Evolutionary conservation across 2,888 invertebrate species (phyloP).

Genomic region (Holacanthella duospinosa): DNA sequence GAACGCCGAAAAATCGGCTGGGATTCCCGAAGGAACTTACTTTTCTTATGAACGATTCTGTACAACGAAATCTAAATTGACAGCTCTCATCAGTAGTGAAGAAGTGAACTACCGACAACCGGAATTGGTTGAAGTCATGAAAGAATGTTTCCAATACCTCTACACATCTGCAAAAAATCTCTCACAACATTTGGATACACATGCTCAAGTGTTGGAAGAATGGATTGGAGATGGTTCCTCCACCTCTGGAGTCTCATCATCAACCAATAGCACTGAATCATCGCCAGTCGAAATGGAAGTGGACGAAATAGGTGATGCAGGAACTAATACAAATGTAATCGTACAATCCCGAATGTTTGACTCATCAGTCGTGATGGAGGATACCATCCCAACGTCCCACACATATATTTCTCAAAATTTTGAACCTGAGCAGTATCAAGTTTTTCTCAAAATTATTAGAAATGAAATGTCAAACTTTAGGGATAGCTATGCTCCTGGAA

Average conservation of each 20-base stretch:
- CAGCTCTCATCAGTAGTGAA: not conserved
- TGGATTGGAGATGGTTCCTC: no score
- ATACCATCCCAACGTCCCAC: not conserved
- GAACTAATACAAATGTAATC: not conserved
- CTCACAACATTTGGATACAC: not conserved
- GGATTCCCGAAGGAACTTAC: not conserved
- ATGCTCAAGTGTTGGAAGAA: not conserved
- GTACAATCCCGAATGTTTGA: conserved; percentile 1
- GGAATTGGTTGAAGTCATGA: not conserved
- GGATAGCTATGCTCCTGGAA: conserved; percentile 8
- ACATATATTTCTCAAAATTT: not conserved
- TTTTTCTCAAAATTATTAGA: not conserved
- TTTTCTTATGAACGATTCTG: not conserved
- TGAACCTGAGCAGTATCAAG: not conserved
- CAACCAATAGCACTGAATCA: not conserved
- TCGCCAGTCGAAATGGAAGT: not conserved
- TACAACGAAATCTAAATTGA: not conserved
- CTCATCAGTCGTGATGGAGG: conserved; percentile 3
- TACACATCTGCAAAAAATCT: not conserved
- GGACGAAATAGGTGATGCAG: not conserved
- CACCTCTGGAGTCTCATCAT: not conserved
- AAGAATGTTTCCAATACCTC: not conserved
- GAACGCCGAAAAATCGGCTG: not conserved
- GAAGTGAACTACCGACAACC: not conserved
- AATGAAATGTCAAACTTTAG: conserved; percentile 5